Base-by-base conservation (phyloP, 2,797 vertebrate species). In the Crenichthys baileyi region DNA sequence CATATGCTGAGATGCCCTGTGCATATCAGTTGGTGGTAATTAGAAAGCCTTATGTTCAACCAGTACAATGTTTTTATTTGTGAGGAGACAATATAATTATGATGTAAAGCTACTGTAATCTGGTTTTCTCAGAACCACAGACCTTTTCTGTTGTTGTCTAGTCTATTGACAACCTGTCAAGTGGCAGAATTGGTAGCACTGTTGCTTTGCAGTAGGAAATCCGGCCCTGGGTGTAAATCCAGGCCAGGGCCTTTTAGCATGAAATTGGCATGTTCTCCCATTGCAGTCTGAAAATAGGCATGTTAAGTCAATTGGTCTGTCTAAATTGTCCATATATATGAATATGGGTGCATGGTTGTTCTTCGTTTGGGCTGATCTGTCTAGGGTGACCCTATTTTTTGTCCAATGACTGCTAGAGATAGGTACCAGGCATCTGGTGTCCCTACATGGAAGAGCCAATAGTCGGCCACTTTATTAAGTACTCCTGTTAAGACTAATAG, bases 11-110 rank as follows among this genome's bases (percentile, higher is more conserved):
- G 53, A 79, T 77, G 55, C 26, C 29, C 41, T 79, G 79, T 61
- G 72, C 67, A 70, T 82, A 75, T 72, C 55, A 56, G 75, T 53
- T 81, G n/a, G 31, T 75, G 68, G 53, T 53, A 63, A 51, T 80
- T 63, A 51, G 72, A 3, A 12, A 81, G 71, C 46, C 26, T 26
- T 36, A 18, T 51, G 16, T 61, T 63, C 36, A 31, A 58, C 58
- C 11, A 50, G 46, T 3, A 29, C 11, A 77, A 73, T 16, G 16
- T 50, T 53, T 67, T 74, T 79, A 55, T 80, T 60, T 68, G 31
- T 65, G 24, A 78, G 29, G 73, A 5, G 11, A 70, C 3, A 18
- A 39, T 22, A 44, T 6, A 70, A 70, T 26, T 50, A 51, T 9
- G 2, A 13, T n/a, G 71, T 31, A 70, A 77, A 72, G 58, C 48